These are phyloP conservation scores for Ailurus styani DNA, from an alignment of 2,113 vertebrate species.

Conservation along the genomic window DNA sequence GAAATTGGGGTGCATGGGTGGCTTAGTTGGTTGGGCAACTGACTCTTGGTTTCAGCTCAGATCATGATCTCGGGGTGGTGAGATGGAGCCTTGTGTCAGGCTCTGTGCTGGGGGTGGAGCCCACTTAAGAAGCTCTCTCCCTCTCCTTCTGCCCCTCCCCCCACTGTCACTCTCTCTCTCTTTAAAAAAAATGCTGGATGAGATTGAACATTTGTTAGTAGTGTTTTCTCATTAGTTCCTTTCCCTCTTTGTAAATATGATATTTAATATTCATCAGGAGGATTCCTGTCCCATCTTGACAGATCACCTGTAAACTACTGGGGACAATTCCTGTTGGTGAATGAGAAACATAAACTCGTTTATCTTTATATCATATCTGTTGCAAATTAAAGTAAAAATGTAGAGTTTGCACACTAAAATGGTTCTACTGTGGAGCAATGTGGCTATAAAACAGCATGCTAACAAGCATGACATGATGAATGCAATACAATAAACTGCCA, in stretches of 20 bases:
- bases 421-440: constrained; percentile 76
- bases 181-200: background rate
- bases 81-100: background rate
- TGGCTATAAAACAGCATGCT: constrained; percentile 85
- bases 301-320: constrained; percentile 78
- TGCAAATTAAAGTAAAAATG: constrained; percentile 82
- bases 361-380: constrained; percentile 82
- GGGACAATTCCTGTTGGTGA: constrained; percentile 74
- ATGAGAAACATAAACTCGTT: constrained; percentile 76
- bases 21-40: background rate
- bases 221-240: constrained; percentile 45
- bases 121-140: background rate
- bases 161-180: background rate
- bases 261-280: constrained; percentile 63
- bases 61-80: background rate
- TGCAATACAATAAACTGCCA: constrained; percentile 74
- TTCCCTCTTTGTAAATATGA: constrained; percentile 58
- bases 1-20: background rate
- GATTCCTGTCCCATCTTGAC: constrained; percentile 69
- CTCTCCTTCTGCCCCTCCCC: background rate
- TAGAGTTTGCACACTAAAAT: constrained; percentile 80
- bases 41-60: background rate
- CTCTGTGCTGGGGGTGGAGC: background rate
- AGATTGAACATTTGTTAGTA: background rate
- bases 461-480: constrained; percentile 80